Percentiles rank a stretch among this genome's conserved stretches.
phyloP scores from a whole-genome alignment of 2,888 invertebrate genomes.

The Gastracanthus pulcherrimus region DNA sequence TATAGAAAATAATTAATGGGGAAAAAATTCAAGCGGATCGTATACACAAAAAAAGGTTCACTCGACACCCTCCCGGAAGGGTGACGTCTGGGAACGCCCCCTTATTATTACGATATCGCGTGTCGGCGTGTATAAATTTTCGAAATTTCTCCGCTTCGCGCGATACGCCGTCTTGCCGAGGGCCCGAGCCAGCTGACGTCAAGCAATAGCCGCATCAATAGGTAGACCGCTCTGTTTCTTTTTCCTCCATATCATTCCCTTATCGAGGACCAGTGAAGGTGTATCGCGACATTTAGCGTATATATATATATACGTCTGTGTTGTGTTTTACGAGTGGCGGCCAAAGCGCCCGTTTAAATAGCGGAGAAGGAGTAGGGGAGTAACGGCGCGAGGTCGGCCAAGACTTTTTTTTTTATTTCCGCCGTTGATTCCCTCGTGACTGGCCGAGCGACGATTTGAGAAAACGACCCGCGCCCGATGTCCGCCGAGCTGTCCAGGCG shows the following conservation, averaged over 20 bases:
- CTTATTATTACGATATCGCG: conserved; percentile 13
- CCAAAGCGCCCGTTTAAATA: conserved; percentile 2
- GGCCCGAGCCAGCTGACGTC: conserved; percentile 5
- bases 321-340: conserved; percentile 12
- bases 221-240: no score
- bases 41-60: neutral
- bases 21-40: conserved; percentile 5
- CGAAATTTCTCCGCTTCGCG: conserved; percentile 5
- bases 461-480: no score
- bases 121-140: conserved; percentile 2
- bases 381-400: neutral
- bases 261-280: neutral
- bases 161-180: no score
- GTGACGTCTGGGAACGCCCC: neutral
- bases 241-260: neutral
- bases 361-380: neutral
- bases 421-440: no score
- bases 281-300: neutral
- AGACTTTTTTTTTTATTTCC: neutral
- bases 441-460: no score
- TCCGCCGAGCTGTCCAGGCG: no score
- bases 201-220: neutral
- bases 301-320: neutral
- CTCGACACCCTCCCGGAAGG: neutral
- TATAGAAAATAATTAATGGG: conserved; percentile 19